phyloP scores from a whole-genome alignment of 2,888 invertebrate genomes.

The Rhimphoctona megacephalus region DNA sequence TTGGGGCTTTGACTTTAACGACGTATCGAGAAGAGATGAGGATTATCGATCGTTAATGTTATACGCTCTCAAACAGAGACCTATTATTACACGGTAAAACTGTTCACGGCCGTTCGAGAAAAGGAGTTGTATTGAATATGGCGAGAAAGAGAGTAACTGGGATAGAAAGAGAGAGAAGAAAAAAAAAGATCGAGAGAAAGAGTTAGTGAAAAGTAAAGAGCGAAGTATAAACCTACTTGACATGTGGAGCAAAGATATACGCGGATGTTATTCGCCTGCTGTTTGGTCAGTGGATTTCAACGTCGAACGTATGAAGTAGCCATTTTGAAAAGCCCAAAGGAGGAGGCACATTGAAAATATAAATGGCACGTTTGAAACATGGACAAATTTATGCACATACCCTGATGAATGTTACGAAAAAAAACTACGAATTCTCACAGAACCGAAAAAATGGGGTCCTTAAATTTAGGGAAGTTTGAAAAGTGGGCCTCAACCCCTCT shows the following conservation, averaged over 20 bases:
- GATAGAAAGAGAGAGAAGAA: background rate
- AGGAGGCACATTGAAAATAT: background rate
- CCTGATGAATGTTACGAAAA: background rate
- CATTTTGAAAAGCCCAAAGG: slow-evolving; percentile 19
- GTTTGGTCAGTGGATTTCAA: slow-evolving; percentile 9
- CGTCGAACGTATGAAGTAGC: slow-evolving; percentile 38
- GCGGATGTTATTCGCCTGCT: slow-evolving; percentile 41
- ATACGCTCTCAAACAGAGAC: slow-evolving; percentile 64
- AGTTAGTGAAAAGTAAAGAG: slow-evolving; percentile 59
- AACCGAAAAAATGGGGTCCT: background rate
- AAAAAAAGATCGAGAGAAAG: slow-evolving; percentile 31
- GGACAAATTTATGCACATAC: background rate
- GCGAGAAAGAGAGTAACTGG: slow-evolving; percentile 17
- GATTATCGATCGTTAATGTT: slow-evolving; percentile 70
- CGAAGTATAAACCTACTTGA: slow-evolving; percentile 67
- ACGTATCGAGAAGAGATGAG: slow-evolving; percentile 68
- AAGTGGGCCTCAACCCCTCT: slow-evolving; percentile 54
- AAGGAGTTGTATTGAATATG: slow-evolving; percentile 52
- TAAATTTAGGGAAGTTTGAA: slow-evolving; percentile 38
- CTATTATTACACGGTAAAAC: slow-evolving; percentile 69
- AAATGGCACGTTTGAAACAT: background rate
- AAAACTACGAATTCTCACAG: background rate
- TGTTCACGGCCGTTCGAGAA: slow-evolving; percentile 59
- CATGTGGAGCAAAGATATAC: slow-evolving; percentile 66
- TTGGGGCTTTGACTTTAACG: slow-evolving; percentile 65